Base-by-base conservation (phyloP, 64 coral and sea anemone genomes). In the Hydrozoanthus tunicans region DNA sequence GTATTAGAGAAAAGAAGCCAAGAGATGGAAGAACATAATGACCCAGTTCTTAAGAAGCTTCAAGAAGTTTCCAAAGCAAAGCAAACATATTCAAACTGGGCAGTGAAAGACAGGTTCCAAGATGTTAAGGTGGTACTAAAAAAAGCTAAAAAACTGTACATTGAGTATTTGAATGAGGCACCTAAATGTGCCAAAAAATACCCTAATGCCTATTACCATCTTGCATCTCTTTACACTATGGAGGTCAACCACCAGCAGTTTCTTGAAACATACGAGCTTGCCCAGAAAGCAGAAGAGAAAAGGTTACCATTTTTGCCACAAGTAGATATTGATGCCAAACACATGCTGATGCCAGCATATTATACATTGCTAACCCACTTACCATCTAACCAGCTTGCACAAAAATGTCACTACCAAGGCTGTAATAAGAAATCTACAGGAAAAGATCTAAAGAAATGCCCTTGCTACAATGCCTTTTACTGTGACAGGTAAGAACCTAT, bases 161-260 rank as follows among this genome's bases (percentile, higher is more conserved):
- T 43, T 43, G 32, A 43, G 32, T 43, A 43, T 43, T 43, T 43
- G 32, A 43, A 43, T 43, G 32, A 43, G 53, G 95, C 95, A 10
- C 95, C 95, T 23, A 25, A 27, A 43, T 96, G 95, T 91, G 66
- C 58, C 25, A 96, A 93, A 56, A 91, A 79, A 25, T 96, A 96
- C 80, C 95, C 95, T 17, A 91, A 93, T 90, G 85, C 53, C 27
- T 70, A 59, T 64, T 96, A 96, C 77, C 92, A 96, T 68, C 89
- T 96, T 27, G 92, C 95, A 80, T 0, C 0, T 4, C 15, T 86
- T 78, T 86, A 86, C 3, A 0, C 78, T 0, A 0, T 60, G 0
- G 64, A 89, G 1, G 1, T 57, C 8, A 78, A 96, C 6, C 2
- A 73, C 26, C 7, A 14, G 7, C 62, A 92, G 26, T 84, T 77